phyloP scores from a whole-genome alignment of 2,797 vertebrate species.

The Avahi laniger region DNA sequence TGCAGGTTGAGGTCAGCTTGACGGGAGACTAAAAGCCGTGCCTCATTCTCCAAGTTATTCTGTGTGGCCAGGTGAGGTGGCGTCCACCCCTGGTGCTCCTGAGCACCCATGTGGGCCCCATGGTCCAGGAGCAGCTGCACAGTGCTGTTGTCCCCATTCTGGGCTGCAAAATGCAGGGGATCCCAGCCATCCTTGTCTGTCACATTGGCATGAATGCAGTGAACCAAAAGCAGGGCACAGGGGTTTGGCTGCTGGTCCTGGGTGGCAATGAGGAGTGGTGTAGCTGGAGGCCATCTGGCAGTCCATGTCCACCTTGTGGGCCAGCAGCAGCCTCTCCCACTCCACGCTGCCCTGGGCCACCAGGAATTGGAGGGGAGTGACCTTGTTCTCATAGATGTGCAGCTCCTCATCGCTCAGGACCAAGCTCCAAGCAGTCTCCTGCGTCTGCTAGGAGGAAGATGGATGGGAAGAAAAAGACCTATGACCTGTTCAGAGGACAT shows the following conservation, averaged over 20 bases:
- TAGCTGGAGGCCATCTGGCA: slow-evolving; percentile 83
- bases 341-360: slow-evolving; percentile 85
- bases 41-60: slow-evolving; percentile 91
- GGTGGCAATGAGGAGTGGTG: slow-evolving; percentile 89
- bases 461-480: not conserved
- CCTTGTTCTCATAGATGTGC: slow-evolving; percentile 79
- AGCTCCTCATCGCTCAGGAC: not conserved
- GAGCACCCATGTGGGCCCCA: slow-evolving; percentile 79
- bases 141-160: slow-evolving; percentile 88
- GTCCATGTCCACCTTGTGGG: slow-evolving; percentile 86
- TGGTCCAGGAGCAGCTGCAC: slow-evolving; percentile 88
- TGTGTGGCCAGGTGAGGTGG: slow-evolving; percentile 91
- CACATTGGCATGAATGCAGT: slow-evolving; percentile 79
- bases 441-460: slow-evolving; percentile 7
- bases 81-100: slow-evolving; percentile 88
- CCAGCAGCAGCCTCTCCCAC: slow-evolving; percentile 86
- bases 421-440: not conserved
- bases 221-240: slow-evolving; percentile 84
- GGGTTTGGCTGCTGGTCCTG: slow-evolving; percentile 85
- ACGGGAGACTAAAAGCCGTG: slow-evolving; percentile 88
- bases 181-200: slow-evolving; percentile 89
- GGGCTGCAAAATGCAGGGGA: slow-evolving; percentile 90
- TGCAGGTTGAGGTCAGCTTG: slow-evolving; percentile 77
- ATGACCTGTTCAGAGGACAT: not conserved
- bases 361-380: slow-evolving; percentile 87